Base-by-base conservation (phyloP, 2,888 invertebrate species). In the Diabrotica balteata region DNA sequence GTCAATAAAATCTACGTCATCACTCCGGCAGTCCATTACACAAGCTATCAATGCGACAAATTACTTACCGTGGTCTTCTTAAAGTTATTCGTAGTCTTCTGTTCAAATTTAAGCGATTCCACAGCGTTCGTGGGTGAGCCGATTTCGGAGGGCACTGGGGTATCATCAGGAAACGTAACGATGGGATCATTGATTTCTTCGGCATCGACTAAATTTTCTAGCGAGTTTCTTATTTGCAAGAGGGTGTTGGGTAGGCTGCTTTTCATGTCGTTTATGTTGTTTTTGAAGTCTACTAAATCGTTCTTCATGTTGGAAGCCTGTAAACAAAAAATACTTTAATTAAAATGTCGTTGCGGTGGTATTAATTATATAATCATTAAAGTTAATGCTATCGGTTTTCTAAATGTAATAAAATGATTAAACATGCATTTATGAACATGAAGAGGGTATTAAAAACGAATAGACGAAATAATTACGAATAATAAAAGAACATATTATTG, bases 261-360 rank as follows among this genome's bases (percentile, higher is more conserved):
- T 85, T 93, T 94, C 90, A 95, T 94, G 86, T 94, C 94, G 71
- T 93, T 91, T 84, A 95, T 92, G 80, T 93, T 93, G 82, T 91
- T 92, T 84, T 94, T 91, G 73, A 95, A 87, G 81, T 93, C 92
- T 69, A 89, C 88, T 59, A 93, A 87, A 83, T 93, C 93, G 72
- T 91, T 92, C 85, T 93, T 93, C 86, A 94, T 90, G 68, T 92
- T 92, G 81, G 91, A 91, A 73, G 93, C 91, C 85, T 64, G 47
- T 7, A 58, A 59, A 47, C 1, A 53, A 53, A 17, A 2, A 51
- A 51, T n/a, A 4, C 3, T 32, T 32, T 32, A 32, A 32, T 32
- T 32, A 32, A 32, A 32, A 32, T 32, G 32, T 32, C 32, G 32
- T 32, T 32, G 32, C 4, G 32, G 32, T 32, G 32, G 32, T 32